Base-by-base conservation (phyloP, 2,888 invertebrate species). In the Anagyrus pseudococci region DNA sequence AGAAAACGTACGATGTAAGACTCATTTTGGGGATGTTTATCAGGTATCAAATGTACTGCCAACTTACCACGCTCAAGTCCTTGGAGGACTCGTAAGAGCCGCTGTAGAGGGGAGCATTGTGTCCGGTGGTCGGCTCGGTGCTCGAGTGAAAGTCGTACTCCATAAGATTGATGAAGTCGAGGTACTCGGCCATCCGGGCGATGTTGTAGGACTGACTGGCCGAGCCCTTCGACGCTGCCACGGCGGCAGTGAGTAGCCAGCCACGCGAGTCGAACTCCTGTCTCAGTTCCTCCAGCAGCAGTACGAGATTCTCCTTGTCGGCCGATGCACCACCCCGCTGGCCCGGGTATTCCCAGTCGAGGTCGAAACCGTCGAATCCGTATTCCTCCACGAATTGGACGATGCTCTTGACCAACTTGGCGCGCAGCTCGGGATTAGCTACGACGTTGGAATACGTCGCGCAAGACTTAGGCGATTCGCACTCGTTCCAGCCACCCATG, bases 281-380 rank as follows among this genome's bases (percentile, higher is more conserved):
- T 67, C 82, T 83, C 55, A 89, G 70, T 73, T 88, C 88, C 72
- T 83, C 83, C 1, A 88, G 67, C 0, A 89, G 78, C 10, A 71
- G 70, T 0, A 82, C 82, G 66, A 84, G 88, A 72, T 86, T 86
- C 2, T 83, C 72, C 29, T 86, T 86, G 1, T 77, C 79, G 0
- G 59, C 1, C 10, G 44, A 25, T 0, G 80, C 29, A 84, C 80
- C 68, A 56, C 86, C 88, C n/a, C 33, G 88, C 46, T 85, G 83
- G 48, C 82, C 84, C 0, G 89, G 89, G 69, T 89, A 90, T 71
- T 89, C 88, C 90, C 91, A 91, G 74, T 91, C 89, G 0, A 91
- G 43, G 71, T 91, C 90, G 0, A 90, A 80, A 1, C 91, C 91
- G 71, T 91, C 88, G 67, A 91, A 91, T 0, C 82, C 83, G 71